Conservation (phyloP, 92 coral and sea anemone genomes). For the Phenganax subtilis region DNA sequence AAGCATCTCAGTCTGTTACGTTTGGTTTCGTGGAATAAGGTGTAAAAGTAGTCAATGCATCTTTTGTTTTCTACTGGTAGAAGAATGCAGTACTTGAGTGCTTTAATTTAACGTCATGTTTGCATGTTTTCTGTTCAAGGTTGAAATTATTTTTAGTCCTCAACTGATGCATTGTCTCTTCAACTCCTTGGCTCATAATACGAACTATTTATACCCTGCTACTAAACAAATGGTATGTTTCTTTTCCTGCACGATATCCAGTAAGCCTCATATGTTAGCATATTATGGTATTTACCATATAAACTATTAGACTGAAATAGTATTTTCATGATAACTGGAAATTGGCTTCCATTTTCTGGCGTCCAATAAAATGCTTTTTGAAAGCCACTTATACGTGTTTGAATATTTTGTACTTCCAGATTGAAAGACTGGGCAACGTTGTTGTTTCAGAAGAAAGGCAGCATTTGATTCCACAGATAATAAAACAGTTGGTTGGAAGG, state of each 20-base stretch:
- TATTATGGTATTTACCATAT: too few relatives aligned
- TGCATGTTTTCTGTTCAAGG: constrained; percentile 35
- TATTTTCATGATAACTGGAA: too few relatives aligned
- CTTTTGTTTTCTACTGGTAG: too few relatives aligned
- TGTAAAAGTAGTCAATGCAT: too few relatives aligned
- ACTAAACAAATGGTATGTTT: constrained; percentile 67
- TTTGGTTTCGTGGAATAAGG: too few relatives aligned
- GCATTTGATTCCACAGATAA: constrained; percentile 48
- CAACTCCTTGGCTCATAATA: constrained; percentile 58
- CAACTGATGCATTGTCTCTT: constrained; percentile 64
- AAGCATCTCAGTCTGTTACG: neutral
- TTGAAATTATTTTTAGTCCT: constrained; percentile 53
- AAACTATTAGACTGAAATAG: too few relatives aligned
- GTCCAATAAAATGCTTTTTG: neutral
- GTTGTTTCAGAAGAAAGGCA: constrained; percentile 47
- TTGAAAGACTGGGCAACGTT: constrained; percentile 21
- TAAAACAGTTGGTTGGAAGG: constrained; percentile 75
- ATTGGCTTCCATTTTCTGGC: too few relatives aligned
- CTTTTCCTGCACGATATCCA: neutral
- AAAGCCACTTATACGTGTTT: neutral
- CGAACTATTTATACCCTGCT: constrained; percentile 67
- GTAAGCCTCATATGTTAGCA: too few relatives aligned
- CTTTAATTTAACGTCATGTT: constrained; percentile 8
- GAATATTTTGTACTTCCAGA: neutral
- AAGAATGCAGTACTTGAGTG: neutral